phyloP scores from a whole-genome alignment of 2,888 invertebrate species.

The Ptychoptera contaminata region DNA sequence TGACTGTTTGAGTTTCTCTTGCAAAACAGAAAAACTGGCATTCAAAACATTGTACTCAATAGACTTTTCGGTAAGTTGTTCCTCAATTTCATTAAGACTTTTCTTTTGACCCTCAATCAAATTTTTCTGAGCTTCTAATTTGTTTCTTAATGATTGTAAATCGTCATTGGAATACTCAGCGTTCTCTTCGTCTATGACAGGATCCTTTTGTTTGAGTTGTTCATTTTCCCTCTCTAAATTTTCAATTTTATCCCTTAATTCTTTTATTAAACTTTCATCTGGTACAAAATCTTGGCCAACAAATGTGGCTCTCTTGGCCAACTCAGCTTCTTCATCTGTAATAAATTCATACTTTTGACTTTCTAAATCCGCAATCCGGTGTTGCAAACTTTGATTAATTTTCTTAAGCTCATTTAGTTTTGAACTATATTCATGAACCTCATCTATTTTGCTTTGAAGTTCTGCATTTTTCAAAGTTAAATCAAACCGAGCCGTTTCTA shows the following conservation, averaged over 20 bases:
- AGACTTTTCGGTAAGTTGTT: constrained; percentile 36
- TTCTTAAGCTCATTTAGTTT: constrained; percentile 19
- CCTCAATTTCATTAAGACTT: constrained; percentile 27
- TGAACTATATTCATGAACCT: constrained; percentile 16
- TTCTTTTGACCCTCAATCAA: constrained; percentile 22
- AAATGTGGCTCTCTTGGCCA: constrained; percentile 22
- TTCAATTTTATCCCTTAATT: constrained; percentile 35
- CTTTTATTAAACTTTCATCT: constrained; percentile 30
- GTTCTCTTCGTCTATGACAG: constrained; percentile 4
- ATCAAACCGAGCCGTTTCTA: constrained; percentile 34
- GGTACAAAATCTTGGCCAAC: constrained; percentile 19
- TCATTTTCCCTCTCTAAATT: constrained; percentile 37
- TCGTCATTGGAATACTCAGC: constrained; percentile 11
- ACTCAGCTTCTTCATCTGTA: constrained; percentile 11
- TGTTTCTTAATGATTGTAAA: constrained; percentile 29
- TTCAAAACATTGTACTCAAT: constrained; percentile 35
- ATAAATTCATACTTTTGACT: constrained; percentile 20
- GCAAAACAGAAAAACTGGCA: constrained; percentile 28
- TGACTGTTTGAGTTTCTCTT: constrained; percentile 24
- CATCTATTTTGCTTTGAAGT: constrained; percentile 29
- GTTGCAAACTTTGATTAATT: constrained; percentile 14
- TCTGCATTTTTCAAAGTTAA: constrained; percentile 35
- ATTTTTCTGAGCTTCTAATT: constrained; percentile 31
- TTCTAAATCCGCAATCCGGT: constrained; percentile 25
- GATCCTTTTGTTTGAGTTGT: constrained; percentile 22